phyloP scores from a whole-genome alignment of 1,140 invertebrate genomes.

The Drosophila lini region DNA sequence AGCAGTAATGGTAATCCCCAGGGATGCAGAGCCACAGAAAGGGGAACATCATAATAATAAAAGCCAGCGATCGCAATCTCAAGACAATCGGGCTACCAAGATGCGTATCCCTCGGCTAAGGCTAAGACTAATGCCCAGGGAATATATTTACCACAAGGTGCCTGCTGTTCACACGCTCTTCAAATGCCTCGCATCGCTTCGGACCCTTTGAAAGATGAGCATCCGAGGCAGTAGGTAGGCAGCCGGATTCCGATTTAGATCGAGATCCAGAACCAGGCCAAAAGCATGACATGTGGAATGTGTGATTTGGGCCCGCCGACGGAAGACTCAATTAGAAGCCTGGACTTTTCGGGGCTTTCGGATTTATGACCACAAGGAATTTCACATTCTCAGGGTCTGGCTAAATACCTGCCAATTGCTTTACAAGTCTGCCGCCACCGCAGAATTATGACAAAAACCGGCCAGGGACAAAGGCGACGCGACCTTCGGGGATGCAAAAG shows the following conservation, averaged over 20 bases:
- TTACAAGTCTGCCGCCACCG: slow-evolving; percentile 67
- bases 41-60: slow-evolving; percentile 56
- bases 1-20: slow-evolving; percentile 42
- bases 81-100: slow-evolving; percentile 55
- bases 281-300: slow-evolving; percentile 77
- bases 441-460: slow-evolving; percentile 75
- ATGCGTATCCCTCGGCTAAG: slow-evolving; percentile 62
- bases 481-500: slow-evolving; percentile 79
- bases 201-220: slow-evolving; percentile 45
- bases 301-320: slow-evolving; percentile 51
- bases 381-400: slow-evolving; percentile 56
- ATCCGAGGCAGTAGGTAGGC: slow-evolving; percentile 24
- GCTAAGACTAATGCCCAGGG: slow-evolving; percentile 46
- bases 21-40: slow-evolving; percentile 9
- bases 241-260: slow-evolving; percentile 8
- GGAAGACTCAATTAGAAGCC: slow-evolving; percentile 80
- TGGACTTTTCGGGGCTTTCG: slow-evolving; percentile 49
- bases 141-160: slow-evolving; percentile 64
- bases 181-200: slow-evolving; percentile 45
- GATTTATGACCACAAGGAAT: slow-evolving; percentile 79
- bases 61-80: slow-evolving; percentile 58
- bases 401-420: slow-evolving; percentile 80
- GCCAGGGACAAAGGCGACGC: slow-evolving; percentile 55
- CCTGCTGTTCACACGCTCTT: slow-evolving; percentile 76
- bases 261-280: slow-evolving; percentile 20